Conservation (phyloP, 92 coral and sea anemone species). For the Siderastrea siderea region DNA sequence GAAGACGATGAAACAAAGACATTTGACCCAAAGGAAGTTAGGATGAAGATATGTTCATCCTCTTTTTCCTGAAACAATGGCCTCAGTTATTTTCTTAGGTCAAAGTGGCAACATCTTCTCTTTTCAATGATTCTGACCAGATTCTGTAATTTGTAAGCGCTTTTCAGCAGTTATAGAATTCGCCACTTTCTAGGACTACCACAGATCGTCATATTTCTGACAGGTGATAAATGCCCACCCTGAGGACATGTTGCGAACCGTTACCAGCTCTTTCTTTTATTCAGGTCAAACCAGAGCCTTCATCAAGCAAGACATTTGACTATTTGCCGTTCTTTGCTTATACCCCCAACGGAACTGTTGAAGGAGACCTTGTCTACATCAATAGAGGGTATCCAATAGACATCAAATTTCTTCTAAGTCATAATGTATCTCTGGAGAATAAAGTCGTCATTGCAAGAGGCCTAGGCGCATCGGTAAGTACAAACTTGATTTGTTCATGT, state of each 20-base stretch:
- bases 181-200: no score
- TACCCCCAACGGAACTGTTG: conserved; percentile 73
- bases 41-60: no score
- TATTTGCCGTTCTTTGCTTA: conserved; percentile 73
- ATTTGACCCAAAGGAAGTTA: no score
- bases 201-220: no score
- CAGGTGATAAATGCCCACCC: no score
- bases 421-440: conserved; percentile 42
- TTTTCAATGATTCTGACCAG: no score
- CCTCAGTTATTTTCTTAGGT: no score
- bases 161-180: no score
- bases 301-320: conserved; percentile 20
- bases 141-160: no score
- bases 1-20: no score
- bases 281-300: conserved; percentile 35
- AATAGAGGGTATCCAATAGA: conserved; percentile 55
- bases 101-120: no score
- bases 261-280: neutral
- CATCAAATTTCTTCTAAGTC: conserved; percentile 29
- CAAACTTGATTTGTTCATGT: neutral
- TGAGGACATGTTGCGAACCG: neutral
- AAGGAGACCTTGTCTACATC: conserved; percentile 79
- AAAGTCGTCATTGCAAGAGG: conserved; percentile 62
- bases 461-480: conserved; percentile 9
- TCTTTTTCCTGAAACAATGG: no score